phyloP scores from a whole-genome alignment of 2,888 invertebrate genomes.

The Lasiommata megera region DNA sequence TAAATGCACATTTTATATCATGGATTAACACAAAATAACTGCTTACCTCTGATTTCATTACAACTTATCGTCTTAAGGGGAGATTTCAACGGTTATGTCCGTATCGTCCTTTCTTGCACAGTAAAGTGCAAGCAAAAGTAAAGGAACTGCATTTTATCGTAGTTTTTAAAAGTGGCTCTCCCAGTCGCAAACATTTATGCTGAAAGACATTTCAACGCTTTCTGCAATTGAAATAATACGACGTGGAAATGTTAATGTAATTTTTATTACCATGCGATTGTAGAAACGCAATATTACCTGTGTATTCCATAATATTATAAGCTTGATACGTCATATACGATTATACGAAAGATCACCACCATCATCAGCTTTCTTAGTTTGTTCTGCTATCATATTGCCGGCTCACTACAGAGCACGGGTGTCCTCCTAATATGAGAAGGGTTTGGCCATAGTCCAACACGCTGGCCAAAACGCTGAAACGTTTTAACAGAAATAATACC shows the following conservation, averaged over 20 bases:
- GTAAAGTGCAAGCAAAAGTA: slow-evolving; percentile 42
- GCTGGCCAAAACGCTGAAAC: no score
- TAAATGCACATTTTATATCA: no score
- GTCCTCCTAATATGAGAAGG: no score
- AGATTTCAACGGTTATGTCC: slow-evolving; percentile 25
- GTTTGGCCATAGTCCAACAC: no score
- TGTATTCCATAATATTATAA: background rate
- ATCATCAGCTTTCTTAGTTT: no score
- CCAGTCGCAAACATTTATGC: slow-evolving; percentile 47
- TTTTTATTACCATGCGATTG: slow-evolving; percentile 4
- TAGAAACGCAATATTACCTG: background rate
- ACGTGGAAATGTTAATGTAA: slow-evolving; percentile 19
- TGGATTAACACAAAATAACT: no score
- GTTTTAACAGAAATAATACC: no score
- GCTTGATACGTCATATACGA: background rate
- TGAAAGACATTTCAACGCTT: slow-evolving; percentile 45
- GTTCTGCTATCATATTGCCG: no score
- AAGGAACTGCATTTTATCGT: slow-evolving; percentile 42
- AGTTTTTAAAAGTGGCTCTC: slow-evolving; percentile 47
- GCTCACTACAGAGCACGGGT: no score
- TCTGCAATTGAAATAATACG: slow-evolving; percentile 40
- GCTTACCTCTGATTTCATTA: no score
- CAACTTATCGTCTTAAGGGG: no score
- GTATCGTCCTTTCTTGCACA: slow-evolving; percentile 30
- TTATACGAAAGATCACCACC: no score